A percentile compares a stretch with the other conserved stretches of the same genome.
Conservation (phyloP, 2,888 invertebrate species). For the Amiota communis region DNA sequence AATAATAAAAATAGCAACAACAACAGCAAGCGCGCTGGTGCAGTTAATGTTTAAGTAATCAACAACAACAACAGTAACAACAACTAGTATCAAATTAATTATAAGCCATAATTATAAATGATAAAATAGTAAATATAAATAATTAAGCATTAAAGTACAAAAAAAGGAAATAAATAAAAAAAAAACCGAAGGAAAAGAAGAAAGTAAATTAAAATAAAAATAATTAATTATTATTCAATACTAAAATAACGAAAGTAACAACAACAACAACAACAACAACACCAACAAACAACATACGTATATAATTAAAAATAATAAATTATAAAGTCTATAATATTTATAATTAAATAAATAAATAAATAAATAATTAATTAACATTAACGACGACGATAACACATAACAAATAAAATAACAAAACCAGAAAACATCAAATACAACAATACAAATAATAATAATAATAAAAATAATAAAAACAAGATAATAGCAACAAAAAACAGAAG, state of each 20-base stretch:
- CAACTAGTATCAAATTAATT: slow-evolving; percentile 63
- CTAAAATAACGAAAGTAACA: slow-evolving; percentile 39
- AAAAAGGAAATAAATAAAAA: slow-evolving; percentile 39
- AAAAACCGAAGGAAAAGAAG: slow-evolving; percentile 39
- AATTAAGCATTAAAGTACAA: slow-evolving; percentile 37
- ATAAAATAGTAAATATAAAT: slow-evolving; percentile 45
- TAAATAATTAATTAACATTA: too few relatives aligned
- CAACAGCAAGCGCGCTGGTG: slow-evolving; percentile 28
- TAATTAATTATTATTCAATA: slow-evolving; percentile 25
- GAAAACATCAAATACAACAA: slow-evolving; percentile 41
- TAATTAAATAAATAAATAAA: too few relatives aligned
- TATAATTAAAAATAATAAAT: too few relatives aligned
- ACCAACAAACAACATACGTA: slow-evolving; percentile 34
- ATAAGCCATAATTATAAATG: slow-evolving; percentile 51
- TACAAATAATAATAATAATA: slow-evolving; percentile 37
- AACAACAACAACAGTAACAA: slow-evolving; percentile 48
- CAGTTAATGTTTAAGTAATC: slow-evolving; percentile 31
- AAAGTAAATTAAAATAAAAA: slow-evolving; percentile 39
- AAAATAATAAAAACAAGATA: slow-evolving; percentile 30
- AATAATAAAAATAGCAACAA: slow-evolving; percentile 10
- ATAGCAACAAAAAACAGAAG: slow-evolving; percentile 44
- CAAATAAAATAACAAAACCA: slow-evolving; percentile 31
- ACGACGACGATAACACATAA: background rate
- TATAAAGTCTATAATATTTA: too few relatives aligned
- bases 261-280: slow-evolving; percentile 47